Evolutionary conservation across 1,140 invertebrate species (phyloP).

Genomic region (Caenorhabditis briggsae): DNA sequence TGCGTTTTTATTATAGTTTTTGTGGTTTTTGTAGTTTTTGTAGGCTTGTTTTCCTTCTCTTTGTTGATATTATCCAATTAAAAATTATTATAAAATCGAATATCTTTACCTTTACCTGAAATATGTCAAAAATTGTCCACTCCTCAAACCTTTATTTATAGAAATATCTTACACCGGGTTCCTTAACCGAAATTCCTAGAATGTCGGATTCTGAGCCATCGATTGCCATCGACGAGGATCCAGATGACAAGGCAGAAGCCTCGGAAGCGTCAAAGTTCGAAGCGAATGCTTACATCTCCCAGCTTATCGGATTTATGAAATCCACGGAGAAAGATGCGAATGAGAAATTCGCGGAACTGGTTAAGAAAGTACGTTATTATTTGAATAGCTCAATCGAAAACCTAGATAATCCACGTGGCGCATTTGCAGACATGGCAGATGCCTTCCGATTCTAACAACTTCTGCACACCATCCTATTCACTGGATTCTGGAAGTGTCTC

Average conservation of each 20-base stretch:
- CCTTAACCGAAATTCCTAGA: not conserved
- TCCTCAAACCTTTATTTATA: not conserved
- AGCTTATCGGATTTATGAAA: not conserved
- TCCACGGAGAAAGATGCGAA: not conserved
- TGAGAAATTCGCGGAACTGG: not conserved
- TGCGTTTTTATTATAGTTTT: constrained; percentile 7
- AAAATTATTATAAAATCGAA: no score
- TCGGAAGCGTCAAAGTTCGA: not conserved
- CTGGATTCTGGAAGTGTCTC: not conserved
- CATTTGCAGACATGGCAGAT: not conserved
- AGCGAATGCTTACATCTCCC: not conserved
- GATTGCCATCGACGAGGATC: not conserved
- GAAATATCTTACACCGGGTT: not conserved
- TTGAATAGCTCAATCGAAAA: no score
- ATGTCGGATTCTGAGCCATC: not conserved
- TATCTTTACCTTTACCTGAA: no score
- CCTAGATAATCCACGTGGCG: no score
- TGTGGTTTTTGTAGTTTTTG: not conserved
- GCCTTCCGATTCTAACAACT: not conserved
- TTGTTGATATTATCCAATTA: not conserved
- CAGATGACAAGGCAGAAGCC: not conserved
- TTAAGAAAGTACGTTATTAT: not conserved
- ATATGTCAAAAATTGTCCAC: not conserved
- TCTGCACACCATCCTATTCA: not conserved
- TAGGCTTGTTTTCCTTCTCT: not conserved